These are phyloP conservation scores for Liasis olivaceus DNA, from an alignment of 2,797 vertebrate species.

Conservation along the genomic window DNA sequence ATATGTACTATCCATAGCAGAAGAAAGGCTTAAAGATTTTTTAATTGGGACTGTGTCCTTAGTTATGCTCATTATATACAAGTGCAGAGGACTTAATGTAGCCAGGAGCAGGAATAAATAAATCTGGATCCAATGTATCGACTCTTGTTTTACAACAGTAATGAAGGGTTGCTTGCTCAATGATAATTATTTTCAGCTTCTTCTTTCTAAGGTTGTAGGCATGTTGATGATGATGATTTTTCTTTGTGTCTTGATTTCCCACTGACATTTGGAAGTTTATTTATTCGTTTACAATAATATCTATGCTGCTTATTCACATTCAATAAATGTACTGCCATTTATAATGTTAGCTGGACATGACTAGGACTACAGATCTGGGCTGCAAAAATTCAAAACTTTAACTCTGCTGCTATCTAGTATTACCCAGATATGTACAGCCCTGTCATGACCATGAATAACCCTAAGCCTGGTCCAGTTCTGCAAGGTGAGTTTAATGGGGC, in stretches of 20 bases:
- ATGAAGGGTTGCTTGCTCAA: neutral
- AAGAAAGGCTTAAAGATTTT: too few relatives aligned
- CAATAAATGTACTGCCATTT: conserved; percentile 4
- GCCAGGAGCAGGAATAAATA: neutral
- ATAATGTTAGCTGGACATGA: conserved; percentile 49
- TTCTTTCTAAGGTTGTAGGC: neutral
- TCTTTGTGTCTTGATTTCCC: conserved; percentile 25
- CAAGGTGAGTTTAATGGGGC: too few relatives aligned
- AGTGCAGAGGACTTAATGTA: too few relatives aligned
- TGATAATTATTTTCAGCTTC: neutral
- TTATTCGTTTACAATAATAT: too few relatives aligned
- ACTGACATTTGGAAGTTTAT: conserved; percentile 10
- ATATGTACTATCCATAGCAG: too few relatives aligned
- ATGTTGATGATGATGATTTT: too few relatives aligned
- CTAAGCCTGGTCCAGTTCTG: conserved; percentile 37
- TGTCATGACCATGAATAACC: conserved; percentile 30
- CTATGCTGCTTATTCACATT: too few relatives aligned
- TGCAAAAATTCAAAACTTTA: too few relatives aligned
- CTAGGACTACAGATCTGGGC: neutral
- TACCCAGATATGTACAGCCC: too few relatives aligned
- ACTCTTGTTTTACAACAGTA: conserved; percentile 25
- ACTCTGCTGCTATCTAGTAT: too few relatives aligned
- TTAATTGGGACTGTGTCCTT: too few relatives aligned
- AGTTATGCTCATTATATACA: too few relatives aligned
- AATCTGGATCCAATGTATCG: neutral